phyloP scores from a whole-genome alignment of 1,140 invertebrate genomes.

The Lordiphosa stackelbergi region DNA sequence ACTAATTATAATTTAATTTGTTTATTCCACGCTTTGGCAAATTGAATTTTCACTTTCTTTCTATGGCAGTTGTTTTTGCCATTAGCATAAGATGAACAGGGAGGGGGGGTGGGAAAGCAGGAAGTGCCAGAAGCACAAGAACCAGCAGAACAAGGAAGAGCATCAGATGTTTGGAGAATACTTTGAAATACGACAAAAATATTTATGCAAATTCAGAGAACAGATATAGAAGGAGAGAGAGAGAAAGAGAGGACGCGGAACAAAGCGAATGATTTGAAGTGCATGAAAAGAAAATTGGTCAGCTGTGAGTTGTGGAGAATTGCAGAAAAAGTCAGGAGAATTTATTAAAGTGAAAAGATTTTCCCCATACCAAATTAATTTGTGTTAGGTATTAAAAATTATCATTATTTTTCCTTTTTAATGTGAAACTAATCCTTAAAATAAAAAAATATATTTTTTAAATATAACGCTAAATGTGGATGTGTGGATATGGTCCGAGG shows the following conservation, averaged over 20 bases:
- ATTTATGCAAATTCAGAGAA: slow-evolving; percentile 49
- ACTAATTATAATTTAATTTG: slow-evolving; percentile 61
- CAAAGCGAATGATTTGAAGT: slow-evolving; percentile 9
- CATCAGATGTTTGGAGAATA: slow-evolving; percentile 8
- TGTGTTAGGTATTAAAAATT: too few species aligned
- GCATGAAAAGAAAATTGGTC: slow-evolving; percentile 6
- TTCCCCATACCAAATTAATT: too few species aligned
- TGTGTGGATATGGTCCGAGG: too few species aligned
- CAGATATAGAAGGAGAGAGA: slow-evolving; percentile 1
- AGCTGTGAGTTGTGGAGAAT: slow-evolving; percentile 2
- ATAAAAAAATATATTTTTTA: too few species aligned
- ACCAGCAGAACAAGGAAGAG: background rate
- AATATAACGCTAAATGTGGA: too few species aligned
- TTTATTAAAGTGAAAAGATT: slow-evolving; percentile 1
- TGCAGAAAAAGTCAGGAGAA: background rate
- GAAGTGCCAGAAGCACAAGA: background rate
- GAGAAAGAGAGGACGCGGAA: background rate
- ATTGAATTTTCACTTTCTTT: slow-evolving; percentile 49
- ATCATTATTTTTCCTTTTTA: too few species aligned
- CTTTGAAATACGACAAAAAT: slow-evolving; percentile 21
- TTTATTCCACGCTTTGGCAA: slow-evolving; percentile 33
- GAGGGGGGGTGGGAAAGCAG: slow-evolving; percentile 11
- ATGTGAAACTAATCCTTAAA: too few species aligned
- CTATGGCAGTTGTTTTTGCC: slow-evolving; percentile 21
- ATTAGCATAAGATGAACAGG: slow-evolving; percentile 40